Evolutionary conservation across 2,113 vertebrate species (phyloP).

Genomic region (Paratilapia polleni): DNA sequence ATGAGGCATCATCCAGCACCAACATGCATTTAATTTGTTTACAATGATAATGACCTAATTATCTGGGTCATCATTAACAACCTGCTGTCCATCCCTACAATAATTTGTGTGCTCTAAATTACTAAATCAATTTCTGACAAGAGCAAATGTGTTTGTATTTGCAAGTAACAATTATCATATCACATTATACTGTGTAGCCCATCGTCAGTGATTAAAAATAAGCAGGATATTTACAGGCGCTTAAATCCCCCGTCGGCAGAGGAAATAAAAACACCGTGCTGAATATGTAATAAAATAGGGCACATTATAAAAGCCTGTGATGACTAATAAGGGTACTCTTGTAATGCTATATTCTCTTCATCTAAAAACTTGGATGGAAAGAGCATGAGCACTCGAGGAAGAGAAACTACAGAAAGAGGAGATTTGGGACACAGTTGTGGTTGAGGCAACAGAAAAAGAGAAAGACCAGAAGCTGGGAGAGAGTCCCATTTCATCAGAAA

Average conservation of each 20-base stretch:
- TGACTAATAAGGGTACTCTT: constrained; percentile 40
- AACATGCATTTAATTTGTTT: constrained; percentile 62
- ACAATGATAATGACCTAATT: constrained; percentile 62
- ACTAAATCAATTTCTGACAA: constrained; percentile 54
- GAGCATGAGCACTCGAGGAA: constrained; percentile 12
- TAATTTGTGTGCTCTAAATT: constrained; percentile 42
- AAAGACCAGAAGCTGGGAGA: constrained; percentile 73
- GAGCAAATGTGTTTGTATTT: constrained; percentile 45
- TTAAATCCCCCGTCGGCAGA: constrained; percentile 30
- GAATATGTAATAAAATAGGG: constrained; percentile 29
- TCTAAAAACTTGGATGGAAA: constrained; percentile 31
- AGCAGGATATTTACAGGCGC: constrained; percentile 56
- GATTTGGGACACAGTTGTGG: constrained; percentile 30
- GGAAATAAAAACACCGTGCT: constrained; percentile 15
- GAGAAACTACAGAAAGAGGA: constrained; percentile 16
- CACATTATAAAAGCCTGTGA: constrained; percentile 16
- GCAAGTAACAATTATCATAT: constrained; percentile 53
- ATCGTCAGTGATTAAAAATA: constrained; percentile 56
- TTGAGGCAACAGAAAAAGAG: constrained; percentile 49
- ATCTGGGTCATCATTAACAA: constrained; percentile 60
- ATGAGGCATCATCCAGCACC: constrained; percentile 48
- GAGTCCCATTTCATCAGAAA: constrained; percentile 71
- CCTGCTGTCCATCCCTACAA: constrained; percentile 36
- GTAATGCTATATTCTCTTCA: constrained; percentile 19
- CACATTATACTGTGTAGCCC: constrained; percentile 37